These are phyloP conservation scores for Ctenodactylus gundi DNA, from an alignment of 2,113 vertebrate species.

Conservation along the genomic window DNA sequence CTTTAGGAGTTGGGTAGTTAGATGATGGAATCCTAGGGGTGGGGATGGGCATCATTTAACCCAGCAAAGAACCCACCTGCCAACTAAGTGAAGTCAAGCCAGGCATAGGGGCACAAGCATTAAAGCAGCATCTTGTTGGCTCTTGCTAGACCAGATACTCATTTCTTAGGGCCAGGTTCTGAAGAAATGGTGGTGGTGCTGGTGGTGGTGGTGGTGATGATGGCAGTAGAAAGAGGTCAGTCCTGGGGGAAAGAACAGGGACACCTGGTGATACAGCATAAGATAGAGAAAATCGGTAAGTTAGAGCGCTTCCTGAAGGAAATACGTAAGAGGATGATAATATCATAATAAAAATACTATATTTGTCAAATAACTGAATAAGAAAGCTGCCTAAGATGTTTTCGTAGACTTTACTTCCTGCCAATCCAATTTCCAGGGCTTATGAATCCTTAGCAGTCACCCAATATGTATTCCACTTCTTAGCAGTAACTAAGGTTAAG, in stretches of 20 bases:
- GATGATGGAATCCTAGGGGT: background rate
- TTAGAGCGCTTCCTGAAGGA: too few species aligned
- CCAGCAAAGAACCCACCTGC: background rate
- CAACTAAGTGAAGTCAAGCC: background rate
- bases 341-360: background rate
- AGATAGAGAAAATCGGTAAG: rapidly evolving
- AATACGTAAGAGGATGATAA: background rate
- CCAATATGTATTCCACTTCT: background rate
- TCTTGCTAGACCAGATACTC: background rate
- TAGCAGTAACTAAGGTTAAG: conserved; percentile 11
- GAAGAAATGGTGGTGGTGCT: background rate
- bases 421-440: background rate
- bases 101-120: background rate
- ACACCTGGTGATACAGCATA: background rate
- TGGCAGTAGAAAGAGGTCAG: background rate
- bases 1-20: background rate
- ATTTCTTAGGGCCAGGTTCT: background rate
- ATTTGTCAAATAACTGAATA: conserved; percentile 35
- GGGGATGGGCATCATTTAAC: background rate
- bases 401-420: conserved; percentile 7
- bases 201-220: background rate
- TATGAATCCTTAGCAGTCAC: background rate
- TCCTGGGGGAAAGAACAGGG: background rate
- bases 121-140: background rate
- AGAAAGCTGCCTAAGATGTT: background rate